phyloP scores from a whole-genome alignment of 1,140 invertebrate genomes.

The Magallana ariakensis region DNA sequence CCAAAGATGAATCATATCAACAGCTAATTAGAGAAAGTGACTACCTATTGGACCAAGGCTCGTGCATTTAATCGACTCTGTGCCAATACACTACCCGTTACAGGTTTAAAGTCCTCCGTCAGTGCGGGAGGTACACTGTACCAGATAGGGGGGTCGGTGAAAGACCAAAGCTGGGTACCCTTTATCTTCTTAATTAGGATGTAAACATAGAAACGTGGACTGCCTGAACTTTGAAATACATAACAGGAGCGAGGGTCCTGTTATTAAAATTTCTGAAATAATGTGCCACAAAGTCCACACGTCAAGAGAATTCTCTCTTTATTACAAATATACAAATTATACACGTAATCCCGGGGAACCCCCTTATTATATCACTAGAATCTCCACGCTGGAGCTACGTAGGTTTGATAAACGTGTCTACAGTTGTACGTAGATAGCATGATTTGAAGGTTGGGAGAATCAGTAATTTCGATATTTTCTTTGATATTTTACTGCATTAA shows the following conservation, averaged over 20 bases:
- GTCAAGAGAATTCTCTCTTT: too few relatives aligned
- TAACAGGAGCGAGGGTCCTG: too few relatives aligned
- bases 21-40: neutral
- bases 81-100: constrained; percentile 5
- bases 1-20: constrained; percentile 18
- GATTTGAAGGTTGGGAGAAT: neutral
- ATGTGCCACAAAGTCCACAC: too few relatives aligned
- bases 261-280: too few relatives aligned
- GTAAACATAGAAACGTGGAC: too few relatives aligned
- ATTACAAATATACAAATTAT: too few relatives aligned
- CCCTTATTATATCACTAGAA: neutral
- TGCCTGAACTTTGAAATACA: too few relatives aligned
- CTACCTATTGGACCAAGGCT: neutral
- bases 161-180: too few relatives aligned
- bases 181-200: too few relatives aligned
- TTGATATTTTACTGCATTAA: neutral
- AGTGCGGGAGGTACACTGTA: too few relatives aligned
- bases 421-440: neutral
- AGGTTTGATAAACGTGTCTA: constrained; percentile 13
- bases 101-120: neutral
- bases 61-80: neutral
- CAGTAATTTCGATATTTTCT: neutral
- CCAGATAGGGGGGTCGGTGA: too few relatives aligned
- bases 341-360: constrained; percentile 3
- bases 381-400: constrained; percentile 8